Evolutionary conservation across 2,797 vertebrate species (phyloP).

Genomic region (Sebastes melanostomus): DNA sequence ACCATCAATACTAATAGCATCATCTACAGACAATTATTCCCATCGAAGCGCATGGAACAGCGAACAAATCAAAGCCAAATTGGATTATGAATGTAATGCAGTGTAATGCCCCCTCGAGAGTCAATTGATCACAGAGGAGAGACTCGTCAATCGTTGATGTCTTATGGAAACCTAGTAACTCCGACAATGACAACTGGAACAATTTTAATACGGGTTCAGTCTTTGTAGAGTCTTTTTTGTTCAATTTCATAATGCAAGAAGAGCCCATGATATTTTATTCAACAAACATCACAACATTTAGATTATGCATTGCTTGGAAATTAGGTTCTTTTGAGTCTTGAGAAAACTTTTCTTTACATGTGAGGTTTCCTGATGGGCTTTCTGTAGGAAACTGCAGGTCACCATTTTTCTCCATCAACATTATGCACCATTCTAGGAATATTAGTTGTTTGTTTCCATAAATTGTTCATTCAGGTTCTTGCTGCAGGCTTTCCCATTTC

Average conservation of each 20-base stretch:
- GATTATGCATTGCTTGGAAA: neutral
- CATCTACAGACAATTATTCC: constrained; percentile 84
- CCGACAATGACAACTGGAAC: constrained; percentile 49
- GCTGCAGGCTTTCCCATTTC: constrained; percentile 17
- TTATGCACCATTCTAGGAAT: constrained; percentile 34
- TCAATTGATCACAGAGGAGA: constrained; percentile 83
- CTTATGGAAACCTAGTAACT: constrained; percentile 67
- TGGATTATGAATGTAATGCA: constrained; percentile 85
- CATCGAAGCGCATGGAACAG: constrained; percentile 81
- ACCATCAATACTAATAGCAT: constrained; percentile 87
- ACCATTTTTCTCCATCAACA: constrained; percentile 42
- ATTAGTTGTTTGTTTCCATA: constrained; percentile 51
- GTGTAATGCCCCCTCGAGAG: constrained; percentile 80
- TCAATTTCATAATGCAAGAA: neutral
- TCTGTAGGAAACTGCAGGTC: constrained; percentile 32
- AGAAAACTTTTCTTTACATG: neutral
- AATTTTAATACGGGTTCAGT: constrained; percentile 15
- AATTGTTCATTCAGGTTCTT: constrained; percentile 29
- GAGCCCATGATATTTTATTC: neutral
- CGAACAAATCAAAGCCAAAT: constrained; percentile 86
- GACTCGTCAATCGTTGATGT: constrained; percentile 78
- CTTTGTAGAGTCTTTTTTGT: constrained; percentile 1
- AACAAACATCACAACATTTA: neutral
- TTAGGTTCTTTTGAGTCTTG: neutral
- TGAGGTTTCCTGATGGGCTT: constrained; percentile 6